These are phyloP conservation scores for Xiphorhynchus erythropygius DNA, from an alignment of 2,797 vertebrate species.

Conservation along the genomic window DNA sequence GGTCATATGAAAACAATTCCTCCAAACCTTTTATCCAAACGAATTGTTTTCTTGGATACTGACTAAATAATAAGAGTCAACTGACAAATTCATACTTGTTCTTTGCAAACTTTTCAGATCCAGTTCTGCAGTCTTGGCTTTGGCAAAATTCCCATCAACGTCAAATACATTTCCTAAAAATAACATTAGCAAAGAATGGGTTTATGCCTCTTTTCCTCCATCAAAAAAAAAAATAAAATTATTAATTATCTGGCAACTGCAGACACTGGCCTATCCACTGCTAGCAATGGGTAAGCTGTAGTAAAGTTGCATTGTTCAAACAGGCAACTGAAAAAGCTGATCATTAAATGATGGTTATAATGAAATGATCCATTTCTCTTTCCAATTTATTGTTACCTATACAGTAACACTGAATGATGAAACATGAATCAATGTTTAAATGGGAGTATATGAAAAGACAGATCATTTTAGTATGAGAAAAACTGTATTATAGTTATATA, in stretches of 20 bases:
- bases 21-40: slow-evolving; percentile 54
- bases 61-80: slow-evolving; percentile 46
- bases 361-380: neutral
- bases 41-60: slow-evolving; percentile 49
- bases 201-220: neutral
- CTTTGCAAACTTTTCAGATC: slow-evolving; percentile 9
- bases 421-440: neutral
- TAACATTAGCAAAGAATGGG: neutral
- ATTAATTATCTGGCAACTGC: neutral
- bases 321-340: neutral
- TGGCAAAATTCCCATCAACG: neutral
- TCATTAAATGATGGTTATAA: neutral
- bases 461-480: neutral
- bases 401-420: neutral
- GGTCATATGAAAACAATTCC: slow-evolving; percentile 67
- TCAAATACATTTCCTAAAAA: neutral
- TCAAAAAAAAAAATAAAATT: neutral
- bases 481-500: neutral
- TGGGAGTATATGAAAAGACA: neutral
- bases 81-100: slow-evolving; percentile 17
- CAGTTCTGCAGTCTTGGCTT: neutral
- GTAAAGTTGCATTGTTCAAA: neutral
- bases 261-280: neutral
- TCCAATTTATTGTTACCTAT: neutral
- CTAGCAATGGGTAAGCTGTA: neutral